Evolutionary conservation across 1,140 invertebrate species (phyloP).

Genomic region (Polypedilum vanderplanki): DNA sequence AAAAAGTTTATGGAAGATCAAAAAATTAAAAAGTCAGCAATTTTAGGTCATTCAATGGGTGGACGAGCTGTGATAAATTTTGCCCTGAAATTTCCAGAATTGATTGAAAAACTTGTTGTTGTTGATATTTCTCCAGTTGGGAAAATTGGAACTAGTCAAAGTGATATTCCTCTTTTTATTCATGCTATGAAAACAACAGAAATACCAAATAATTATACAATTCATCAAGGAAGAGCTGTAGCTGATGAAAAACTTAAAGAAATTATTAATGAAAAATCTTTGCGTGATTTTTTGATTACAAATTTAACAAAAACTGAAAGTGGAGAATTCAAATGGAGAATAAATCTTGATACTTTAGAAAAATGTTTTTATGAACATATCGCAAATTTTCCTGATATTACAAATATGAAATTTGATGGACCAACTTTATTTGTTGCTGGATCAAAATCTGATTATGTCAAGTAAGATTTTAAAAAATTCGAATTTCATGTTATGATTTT

Average conservation of each 20-base stretch:
- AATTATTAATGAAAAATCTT: slow-evolving; percentile 43
- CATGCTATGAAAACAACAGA: slow-evolving; percentile 55
- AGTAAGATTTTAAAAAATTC: slow-evolving; percentile 45
- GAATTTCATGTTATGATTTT: slow-evolving; percentile 30
- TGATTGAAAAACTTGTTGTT: slow-evolving; percentile 71
- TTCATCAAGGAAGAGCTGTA: slow-evolving; percentile 58
- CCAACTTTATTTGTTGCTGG: slow-evolving; percentile 79
- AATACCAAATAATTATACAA: slow-evolving; percentile 51
- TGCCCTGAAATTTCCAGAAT: slow-evolving; percentile 62
- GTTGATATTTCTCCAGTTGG: slow-evolving; percentile 74
- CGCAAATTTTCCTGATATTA: slow-evolving; percentile 52
- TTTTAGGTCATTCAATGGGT: slow-evolving; percentile 89
- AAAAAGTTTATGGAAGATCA: slow-evolving; percentile 48
- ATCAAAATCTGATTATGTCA: slow-evolving; percentile 67
- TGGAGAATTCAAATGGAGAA: slow-evolving; percentile 41
- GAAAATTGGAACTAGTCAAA: slow-evolving; percentile 54
- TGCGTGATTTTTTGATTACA: slow-evolving; percentile 49
- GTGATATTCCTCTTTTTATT: slow-evolving; percentile 57
- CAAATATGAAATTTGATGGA: slow-evolving; percentile 52
- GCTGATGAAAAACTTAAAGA: slow-evolving; percentile 49
- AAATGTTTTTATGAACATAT: slow-evolving; percentile 59
- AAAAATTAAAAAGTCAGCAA: slow-evolving; percentile 52
- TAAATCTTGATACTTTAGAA: slow-evolving; percentile 56
- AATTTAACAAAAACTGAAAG: slow-evolving; percentile 41
- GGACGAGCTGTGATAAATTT: slow-evolving; percentile 75